Evolutionary conservation across 2,888 invertebrate genomes (phyloP).

Genomic region (Amitus sp.): DNA sequence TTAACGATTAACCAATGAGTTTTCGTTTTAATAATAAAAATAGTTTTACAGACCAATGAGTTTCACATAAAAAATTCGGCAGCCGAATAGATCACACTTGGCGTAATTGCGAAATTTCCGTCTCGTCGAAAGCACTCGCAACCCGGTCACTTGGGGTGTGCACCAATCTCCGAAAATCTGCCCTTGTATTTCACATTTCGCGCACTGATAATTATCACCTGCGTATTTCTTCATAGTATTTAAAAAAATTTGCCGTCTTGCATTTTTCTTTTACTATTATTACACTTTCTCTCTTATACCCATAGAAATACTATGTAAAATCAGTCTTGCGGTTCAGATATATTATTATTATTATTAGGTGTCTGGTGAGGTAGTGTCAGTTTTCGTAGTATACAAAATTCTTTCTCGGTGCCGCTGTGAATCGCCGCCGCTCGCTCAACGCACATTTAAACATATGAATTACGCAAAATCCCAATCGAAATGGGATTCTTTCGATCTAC

Average conservation of each 20-base stretch:
- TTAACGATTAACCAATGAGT: slow-evolving; percentile 63
- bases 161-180: slow-evolving; percentile 12
- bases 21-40: slow-evolving; percentile 63
- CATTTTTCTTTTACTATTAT: slow-evolving; percentile 36
- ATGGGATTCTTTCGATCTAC: neutral
- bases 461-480: slow-evolving; percentile 6
- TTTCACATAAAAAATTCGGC: slow-evolving; percentile 47
- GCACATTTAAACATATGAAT: neutral
- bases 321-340: slow-evolving; percentile 66
- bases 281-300: slow-evolving; percentile 43
- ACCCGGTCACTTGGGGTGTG: slow-evolving; percentile 8
- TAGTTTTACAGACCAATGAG: slow-evolving; percentile 59
- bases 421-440: slow-evolving; percentile 20
- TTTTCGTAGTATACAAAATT: slow-evolving; percentile 60
- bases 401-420: slow-evolving; percentile 49
- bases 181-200: slow-evolving; percentile 43
- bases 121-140: slow-evolving; percentile 16
- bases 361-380: slow-evolving; percentile 65
- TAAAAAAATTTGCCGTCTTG: slow-evolving; percentile 19
- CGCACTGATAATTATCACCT: slow-evolving; percentile 9
- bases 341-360: no score
- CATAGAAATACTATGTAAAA: slow-evolving; percentile 65
- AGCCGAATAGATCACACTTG: slow-evolving; percentile 48
- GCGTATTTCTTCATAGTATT: slow-evolving; percentile 8
- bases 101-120: slow-evolving; percentile 50